Conservation (phyloP, 2,888 invertebrate species). For the Fissipunctia ypsillon region DNA sequence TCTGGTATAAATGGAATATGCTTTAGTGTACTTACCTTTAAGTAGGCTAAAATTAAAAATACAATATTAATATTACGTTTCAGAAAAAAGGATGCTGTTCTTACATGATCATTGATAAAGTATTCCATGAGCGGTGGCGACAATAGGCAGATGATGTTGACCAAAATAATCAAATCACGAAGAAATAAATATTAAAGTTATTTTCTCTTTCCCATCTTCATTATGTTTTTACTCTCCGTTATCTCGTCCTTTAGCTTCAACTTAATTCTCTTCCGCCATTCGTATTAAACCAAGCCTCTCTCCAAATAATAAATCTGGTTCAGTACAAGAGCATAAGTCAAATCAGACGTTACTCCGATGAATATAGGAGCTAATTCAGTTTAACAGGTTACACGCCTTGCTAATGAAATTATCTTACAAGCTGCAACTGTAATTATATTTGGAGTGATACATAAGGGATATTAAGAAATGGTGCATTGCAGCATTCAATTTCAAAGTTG, state of each 20-base stretch:
- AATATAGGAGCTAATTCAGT: slow-evolving; percentile 38
- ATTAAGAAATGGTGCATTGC: slow-evolving; percentile 67
- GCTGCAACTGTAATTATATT: slow-evolving; percentile 69
- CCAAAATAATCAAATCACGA: not conserved
- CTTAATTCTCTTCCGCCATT: slow-evolving; percentile 14
- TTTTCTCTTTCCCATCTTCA: not conserved
- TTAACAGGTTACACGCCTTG: slow-evolving; percentile 40
- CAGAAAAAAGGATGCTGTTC: not conserved
- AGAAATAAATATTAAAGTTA: not conserved
- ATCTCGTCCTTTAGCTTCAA: not conserved
- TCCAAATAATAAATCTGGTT: slow-evolving; percentile 27
- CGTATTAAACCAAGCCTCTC: slow-evolving; percentile 4
- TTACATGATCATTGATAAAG: not conserved
- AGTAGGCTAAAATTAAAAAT: not conserved
- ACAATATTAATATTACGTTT: not conserved
- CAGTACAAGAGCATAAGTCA: not conserved
- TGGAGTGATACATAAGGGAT: slow-evolving; percentile 42
- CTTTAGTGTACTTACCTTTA: no score
- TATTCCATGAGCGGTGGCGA: not conserved
- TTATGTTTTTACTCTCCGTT: not conserved
- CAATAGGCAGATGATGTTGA: not conserved
- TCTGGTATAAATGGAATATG: no score
- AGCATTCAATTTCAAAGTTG: slow-evolving; percentile 42
- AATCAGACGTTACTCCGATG: slow-evolving; percentile 30
- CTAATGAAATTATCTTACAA: slow-evolving; percentile 69